Base-by-base conservation (phyloP, 2,113 vertebrate genomes). In the Dipodomys merriami region DNA sequence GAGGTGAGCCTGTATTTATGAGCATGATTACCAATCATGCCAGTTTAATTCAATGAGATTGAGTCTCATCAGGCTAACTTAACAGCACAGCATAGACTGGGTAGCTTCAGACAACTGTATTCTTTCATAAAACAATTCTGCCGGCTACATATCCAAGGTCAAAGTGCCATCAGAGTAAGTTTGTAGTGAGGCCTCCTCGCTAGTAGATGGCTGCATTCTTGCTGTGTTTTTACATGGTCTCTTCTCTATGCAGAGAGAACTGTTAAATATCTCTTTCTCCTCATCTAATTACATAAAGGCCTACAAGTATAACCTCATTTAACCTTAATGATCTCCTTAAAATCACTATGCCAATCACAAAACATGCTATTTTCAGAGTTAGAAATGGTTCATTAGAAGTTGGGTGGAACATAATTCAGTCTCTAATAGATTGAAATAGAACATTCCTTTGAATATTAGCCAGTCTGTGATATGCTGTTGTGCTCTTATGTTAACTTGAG, bases 241-340 rank as follows among this genome's bases (percentile, higher is more conserved):
- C 2, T 27, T 1, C 20, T 33, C 2, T n/a, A 65, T 33, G 27
- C n/a, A 7, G 6, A n/a, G 1, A 53, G 13, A 18, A 10, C 30
- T 12, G 6, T 44, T 10, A 57, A 29, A 85, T 12, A 16, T 18
- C 15, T 57, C 53, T 57, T 57, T 57, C 53, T 57, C 53, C 16
- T 16, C 15, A 57, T 57, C 53, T 57, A 57, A 57, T 57, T 57
- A 57, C 53, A 13, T 57, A 67, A 0, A 19, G 7, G 3, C 20
- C 5, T 10, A 6, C 18, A 2, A 15, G 39, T 53, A 25, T 53
- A 39, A 18, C 7, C 23, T 73, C 6, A 53, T 65, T 73, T 85
- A 86, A 57, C 10, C 20, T 79, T 44, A 44, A 73, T 22, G 64
- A 8, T 12, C 25, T 72, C 18, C 12, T 5, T 16, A 57, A 57